Evolutionary conservation across 2,888 invertebrate genomes (phyloP).

Genomic region (Dynastes grantii): DNA sequence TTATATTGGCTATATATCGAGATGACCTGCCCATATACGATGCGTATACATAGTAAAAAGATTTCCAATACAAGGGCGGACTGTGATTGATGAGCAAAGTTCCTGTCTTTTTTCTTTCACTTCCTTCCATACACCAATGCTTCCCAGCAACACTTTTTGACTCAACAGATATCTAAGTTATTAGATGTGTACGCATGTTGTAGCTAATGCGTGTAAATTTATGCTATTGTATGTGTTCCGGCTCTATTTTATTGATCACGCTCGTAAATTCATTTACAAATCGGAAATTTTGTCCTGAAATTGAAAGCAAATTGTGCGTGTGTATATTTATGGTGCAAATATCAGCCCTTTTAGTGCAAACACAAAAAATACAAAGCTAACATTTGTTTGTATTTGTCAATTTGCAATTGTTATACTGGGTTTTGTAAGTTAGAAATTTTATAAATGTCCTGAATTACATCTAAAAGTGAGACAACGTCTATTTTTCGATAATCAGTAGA

Average conservation of each 20-base stretch:
- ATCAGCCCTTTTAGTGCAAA: too few species aligned
- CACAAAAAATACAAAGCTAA: too few species aligned
- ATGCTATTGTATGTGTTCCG: not conserved
- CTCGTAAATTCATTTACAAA: not conserved
- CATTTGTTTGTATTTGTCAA: too few species aligned
- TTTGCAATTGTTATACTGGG: too few species aligned
- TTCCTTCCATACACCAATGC: slow-evolving; percentile 27
- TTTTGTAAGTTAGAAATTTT: too few species aligned
- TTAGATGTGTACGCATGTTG: not conserved
- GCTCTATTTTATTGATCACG: not conserved
- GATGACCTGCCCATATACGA: slow-evolving; percentile 8
- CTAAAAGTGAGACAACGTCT: too few species aligned
- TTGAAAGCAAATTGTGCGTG: too few species aligned
- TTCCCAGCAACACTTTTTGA: slow-evolving; percentile 18
- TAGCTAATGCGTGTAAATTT: not conserved
- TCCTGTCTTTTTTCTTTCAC: slow-evolving; percentile 18
- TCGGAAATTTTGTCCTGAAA: too few species aligned
- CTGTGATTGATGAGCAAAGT: slow-evolving; percentile 39
- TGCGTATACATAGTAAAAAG: slow-evolving; percentile 17
- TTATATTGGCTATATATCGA: not conserved
- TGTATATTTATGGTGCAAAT: too few species aligned
- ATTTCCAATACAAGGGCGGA: slow-evolving; percentile 36
- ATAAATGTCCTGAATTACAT: too few species aligned
- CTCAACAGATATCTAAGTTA: not conserved
- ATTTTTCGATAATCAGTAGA: too few species aligned